phyloP scores from a whole-genome alignment of 2,888 invertebrate genomes.

The Plagodis pulveraria region DNA sequence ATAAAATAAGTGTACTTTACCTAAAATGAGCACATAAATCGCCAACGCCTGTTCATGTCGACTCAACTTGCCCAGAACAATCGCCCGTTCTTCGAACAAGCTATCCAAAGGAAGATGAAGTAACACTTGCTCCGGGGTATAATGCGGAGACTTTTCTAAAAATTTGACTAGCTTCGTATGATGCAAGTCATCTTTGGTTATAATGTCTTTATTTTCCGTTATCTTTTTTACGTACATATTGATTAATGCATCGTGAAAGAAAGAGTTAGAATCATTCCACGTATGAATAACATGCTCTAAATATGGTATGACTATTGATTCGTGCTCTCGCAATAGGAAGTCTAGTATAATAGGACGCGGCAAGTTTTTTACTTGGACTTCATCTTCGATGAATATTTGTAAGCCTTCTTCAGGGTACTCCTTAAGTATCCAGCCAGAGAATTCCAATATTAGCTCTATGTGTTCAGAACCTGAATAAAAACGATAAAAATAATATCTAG shows the following conservation, averaged over 20 bases:
- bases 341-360: conserved; percentile 95
- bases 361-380: conserved; percentile 94
- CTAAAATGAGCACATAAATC: conserved; percentile 95
- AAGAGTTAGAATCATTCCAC: conserved; percentile 94
- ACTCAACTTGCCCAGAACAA: conserved; percentile 96
- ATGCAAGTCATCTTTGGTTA: conserved; percentile 67
- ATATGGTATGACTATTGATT: conserved; percentile 94
- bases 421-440: conserved; percentile 95
- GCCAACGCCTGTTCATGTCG: conserved; percentile 96
- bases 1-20: conserved; percentile 48
- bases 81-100: conserved; percentile 96
- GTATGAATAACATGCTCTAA: conserved; percentile 96
- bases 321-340: conserved; percentile 93
- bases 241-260: conserved; percentile 96
- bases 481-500: background rate
- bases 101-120: conserved; percentile 93
- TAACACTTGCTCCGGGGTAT: conserved; percentile 94
- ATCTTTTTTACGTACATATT: conserved; percentile 94
- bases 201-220: conserved; percentile 63
- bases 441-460: conserved; percentile 95
- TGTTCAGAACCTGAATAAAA: conserved; percentile 87
- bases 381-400: conserved; percentile 94
- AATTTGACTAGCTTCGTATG: conserved; percentile 89
- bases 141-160: conserved; percentile 91
- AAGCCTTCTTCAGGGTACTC: conserved; percentile 95